These are phyloP conservation scores for Holocentrus rufus DNA, from an alignment of 2,797 vertebrate species.

Conservation along the genomic window DNA sequence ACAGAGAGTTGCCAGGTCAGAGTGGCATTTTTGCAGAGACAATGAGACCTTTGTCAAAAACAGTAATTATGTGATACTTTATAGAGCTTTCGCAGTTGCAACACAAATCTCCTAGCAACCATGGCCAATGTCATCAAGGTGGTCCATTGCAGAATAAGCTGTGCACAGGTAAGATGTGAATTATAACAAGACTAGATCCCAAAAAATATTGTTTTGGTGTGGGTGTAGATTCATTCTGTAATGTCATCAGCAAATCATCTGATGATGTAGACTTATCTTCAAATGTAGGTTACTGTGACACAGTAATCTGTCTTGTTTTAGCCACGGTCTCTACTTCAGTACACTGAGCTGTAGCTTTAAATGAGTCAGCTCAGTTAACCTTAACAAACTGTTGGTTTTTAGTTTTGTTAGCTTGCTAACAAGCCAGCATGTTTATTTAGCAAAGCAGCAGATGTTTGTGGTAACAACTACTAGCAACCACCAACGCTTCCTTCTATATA, in stretches of 20 bases:
- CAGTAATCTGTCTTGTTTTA: no score
- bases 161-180: slow-evolving; percentile 8
- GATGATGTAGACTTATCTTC: background rate
- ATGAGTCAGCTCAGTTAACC: no score
- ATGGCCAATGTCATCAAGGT: background rate
- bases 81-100: slow-evolving; percentile 19
- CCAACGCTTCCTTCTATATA: no score
- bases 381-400: no score
- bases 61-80: slow-evolving; percentile 16
- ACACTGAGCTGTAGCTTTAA: no score
- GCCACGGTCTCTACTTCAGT: no score
- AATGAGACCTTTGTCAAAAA: slow-evolving; percentile 18
- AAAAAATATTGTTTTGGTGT: background rate
- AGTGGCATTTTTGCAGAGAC: slow-evolving; percentile 18
- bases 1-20: background rate
- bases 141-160: slow-evolving; percentile 12
- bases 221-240: background rate
- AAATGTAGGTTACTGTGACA: no score
- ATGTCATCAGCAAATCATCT: background rate
- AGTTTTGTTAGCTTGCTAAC: no score
- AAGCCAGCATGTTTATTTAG: no score
- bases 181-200: slow-evolving; percentile 7
- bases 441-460: no score
- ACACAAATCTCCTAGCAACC: slow-evolving; percentile 61
- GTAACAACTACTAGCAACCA: no score